These are phyloP conservation scores for Percopsis omiscomaycus DNA, from an alignment of 2,797 vertebrate genomes.

Conservation along the genomic window DNA sequence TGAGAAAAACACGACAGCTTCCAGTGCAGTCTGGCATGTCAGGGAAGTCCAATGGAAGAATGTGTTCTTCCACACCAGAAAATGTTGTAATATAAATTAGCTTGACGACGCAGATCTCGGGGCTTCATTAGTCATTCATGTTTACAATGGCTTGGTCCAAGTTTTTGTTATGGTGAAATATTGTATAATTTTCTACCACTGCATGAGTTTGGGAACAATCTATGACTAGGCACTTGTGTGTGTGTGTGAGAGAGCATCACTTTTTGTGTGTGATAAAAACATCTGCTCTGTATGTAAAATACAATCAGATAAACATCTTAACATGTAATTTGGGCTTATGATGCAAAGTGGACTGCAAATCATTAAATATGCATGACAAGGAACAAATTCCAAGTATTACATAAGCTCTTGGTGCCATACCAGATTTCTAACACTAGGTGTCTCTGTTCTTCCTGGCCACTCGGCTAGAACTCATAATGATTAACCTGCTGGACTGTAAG, in stretches of 20 bases:
- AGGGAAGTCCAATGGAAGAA: too few relatives aligned
- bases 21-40: too few relatives aligned
- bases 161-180: conserved; percentile 37
- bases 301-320: conserved; percentile 24
- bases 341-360: conserved; percentile 22
- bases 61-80: too few relatives aligned
- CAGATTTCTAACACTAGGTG: conserved; percentile 58
- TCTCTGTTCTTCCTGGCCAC: conserved; percentile 49
- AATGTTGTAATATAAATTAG: too few relatives aligned
- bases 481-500: conserved; percentile 22
- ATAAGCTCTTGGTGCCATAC: conserved; percentile 50
- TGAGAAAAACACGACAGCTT: too few relatives aligned
- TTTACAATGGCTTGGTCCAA: conserved; percentile 23
- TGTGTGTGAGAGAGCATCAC: conserved; percentile 11
- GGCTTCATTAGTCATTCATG: conserved; percentile 18
- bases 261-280: not conserved
- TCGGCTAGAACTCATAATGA: conserved; percentile 55
- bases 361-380: conserved; percentile 41
- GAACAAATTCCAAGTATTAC: conserved; percentile 63
- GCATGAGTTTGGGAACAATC: conserved; percentile 49
- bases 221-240: conserved; percentile 23
- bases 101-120: conserved; percentile 1
- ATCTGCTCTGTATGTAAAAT: conserved; percentile 18
- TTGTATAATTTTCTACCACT: conserved; percentile 48
- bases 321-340: conserved; percentile 17